Percentiles rank a stretch among this genome's conserved stretches.
These are phyloP conservation scores for Ectobius pallidus DNA, from an alignment of 2,888 invertebrate genomes.

Conservation along the genomic window DNA sequence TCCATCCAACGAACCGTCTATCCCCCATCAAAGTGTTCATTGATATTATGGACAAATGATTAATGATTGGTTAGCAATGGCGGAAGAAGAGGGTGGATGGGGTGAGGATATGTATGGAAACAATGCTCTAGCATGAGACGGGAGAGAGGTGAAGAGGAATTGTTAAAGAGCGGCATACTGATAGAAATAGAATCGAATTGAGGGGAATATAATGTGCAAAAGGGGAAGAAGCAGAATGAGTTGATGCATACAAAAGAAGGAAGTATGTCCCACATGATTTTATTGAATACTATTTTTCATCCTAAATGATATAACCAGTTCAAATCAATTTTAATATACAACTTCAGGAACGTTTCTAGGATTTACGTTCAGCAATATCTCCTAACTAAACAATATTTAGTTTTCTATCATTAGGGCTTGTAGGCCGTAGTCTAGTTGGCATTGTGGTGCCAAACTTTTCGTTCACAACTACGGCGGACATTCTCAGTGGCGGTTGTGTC, in stretches of 20 bases:
- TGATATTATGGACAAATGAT: conserved; percentile 25
- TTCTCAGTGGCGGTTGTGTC: too few species aligned
- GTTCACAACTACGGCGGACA: too few species aligned
- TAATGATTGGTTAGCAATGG: conserved; percentile 28
- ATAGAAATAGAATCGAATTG: conserved; percentile 12
- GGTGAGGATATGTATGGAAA: background rate
- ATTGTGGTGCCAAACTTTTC: too few species aligned
- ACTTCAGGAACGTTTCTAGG: background rate
- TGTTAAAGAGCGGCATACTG: background rate
- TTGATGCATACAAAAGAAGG: background rate
- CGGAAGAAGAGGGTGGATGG: conserved; percentile 21
- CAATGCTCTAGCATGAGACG: conserved; percentile 10
- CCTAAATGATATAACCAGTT: background rate
- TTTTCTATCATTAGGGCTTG: background rate
- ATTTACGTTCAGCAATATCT: background rate
- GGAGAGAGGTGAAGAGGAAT: background rate
- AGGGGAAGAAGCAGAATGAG: background rate
- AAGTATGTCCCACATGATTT: background rate
- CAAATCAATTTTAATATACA: background rate
- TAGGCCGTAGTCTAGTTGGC: too few species aligned
- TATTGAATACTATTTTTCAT: background rate
- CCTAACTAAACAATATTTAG: background rate
- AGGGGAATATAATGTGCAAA: background rate
- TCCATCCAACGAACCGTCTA: conserved; percentile 1
- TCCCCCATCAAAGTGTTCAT: conserved; percentile 13